Conservation (phyloP, 2,888 invertebrate species). For the Steinernema hermaphroditum region DNA sequence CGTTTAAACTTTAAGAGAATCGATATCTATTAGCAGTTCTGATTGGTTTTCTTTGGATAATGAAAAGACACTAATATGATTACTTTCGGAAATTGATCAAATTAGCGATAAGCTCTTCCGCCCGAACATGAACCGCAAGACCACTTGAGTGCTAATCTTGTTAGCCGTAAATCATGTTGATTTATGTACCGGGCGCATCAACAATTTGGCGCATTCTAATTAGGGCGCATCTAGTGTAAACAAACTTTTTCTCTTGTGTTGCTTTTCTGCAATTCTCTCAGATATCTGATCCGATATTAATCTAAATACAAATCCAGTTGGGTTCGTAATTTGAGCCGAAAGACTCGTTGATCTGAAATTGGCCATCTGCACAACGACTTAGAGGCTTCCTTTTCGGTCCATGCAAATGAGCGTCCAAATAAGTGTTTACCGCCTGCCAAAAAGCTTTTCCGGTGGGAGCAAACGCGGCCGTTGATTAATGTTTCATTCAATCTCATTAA, state of each 20-base stretch:
- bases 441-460: neutral
- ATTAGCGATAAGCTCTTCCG: conserved; percentile 3
- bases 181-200: neutral
- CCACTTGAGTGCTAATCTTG: neutral
- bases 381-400: neutral
- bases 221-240: too few species aligned
- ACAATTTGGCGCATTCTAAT: neutral
- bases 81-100: conserved; percentile 20
- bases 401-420: neutral
- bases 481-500: neutral
- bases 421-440: neutral
- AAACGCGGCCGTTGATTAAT: neutral
- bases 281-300: neutral
- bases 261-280: too few species aligned
- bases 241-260: too few species aligned
- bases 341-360: conserved; percentile 8
- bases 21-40: conserved; percentile 5
- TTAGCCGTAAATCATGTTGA: neutral
- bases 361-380: neutral
- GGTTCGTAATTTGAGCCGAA: neutral
- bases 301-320: conserved; percentile 2
- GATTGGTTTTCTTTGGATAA: neutral
- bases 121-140: neutral
- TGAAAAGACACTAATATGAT: conserved; percentile 3
- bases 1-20: neutral